Evolutionary conservation across 2,888 invertebrate genomes (phyloP).

Genomic region (Pyralis farinalis): DNA sequence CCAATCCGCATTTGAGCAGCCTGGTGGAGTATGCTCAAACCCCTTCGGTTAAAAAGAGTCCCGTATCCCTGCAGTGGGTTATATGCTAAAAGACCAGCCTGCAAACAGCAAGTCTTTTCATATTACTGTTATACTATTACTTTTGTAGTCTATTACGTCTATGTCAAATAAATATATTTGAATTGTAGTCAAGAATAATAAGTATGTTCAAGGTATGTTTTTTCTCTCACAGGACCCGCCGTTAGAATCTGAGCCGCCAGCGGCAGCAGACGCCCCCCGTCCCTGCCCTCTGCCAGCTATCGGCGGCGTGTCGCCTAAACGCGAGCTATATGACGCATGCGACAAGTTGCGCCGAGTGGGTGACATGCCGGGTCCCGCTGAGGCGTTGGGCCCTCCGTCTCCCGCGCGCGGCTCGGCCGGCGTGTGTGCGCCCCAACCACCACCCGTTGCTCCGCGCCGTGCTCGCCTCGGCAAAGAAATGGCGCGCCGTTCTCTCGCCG

Average conservation of each 20-base stretch:
- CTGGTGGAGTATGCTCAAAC: no score
- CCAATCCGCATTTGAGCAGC: no score
- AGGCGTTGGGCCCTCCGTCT: constrained; percentile 82
- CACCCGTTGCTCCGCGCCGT: constrained; percentile 61
- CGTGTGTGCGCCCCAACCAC: constrained; percentile 83
- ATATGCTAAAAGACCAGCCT: no score
- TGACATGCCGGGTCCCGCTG: constrained; percentile 54
- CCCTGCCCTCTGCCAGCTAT: constrained; percentile 62
- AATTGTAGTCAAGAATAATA: no score
- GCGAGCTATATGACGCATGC: constrained; percentile 62
- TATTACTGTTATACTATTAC: no score
- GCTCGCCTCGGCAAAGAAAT: constrained; percentile 82
- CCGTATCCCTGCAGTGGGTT: no score
- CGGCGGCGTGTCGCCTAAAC: constrained; percentile 71
- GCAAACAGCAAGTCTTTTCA: no score
- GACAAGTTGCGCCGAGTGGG: constrained; percentile 57
- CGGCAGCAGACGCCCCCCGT: constrained; percentile 61
- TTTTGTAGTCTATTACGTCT: no score
- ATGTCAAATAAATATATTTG: no score
- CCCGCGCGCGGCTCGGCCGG: constrained; percentile 86
- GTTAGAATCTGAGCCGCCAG: constrained; percentile 57
- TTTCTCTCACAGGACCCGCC: constrained; percentile 57
- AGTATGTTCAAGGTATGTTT: no score
- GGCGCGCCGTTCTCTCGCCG: constrained; percentile 83
- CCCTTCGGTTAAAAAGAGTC: no score